phyloP scores from a whole-genome alignment of 2,797 vertebrate species.

The Miichthys miiuy region DNA sequence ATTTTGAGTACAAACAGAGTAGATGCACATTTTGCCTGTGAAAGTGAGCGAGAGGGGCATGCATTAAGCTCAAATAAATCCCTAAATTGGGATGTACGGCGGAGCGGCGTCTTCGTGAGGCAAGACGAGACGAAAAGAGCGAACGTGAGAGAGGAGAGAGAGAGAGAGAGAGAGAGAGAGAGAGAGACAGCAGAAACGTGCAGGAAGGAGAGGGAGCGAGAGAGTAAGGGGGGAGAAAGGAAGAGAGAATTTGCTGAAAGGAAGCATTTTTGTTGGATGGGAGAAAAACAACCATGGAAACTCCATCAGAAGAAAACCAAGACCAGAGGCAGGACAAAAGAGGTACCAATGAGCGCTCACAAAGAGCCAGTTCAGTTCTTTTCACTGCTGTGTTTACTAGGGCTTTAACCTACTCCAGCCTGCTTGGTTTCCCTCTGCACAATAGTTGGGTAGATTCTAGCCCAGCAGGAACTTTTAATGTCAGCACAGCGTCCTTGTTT shows the following conservation, averaged over 20 bases:
- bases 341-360: slow-evolving; percentile 88
- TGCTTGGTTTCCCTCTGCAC: slow-evolving; percentile 58
- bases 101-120: slow-evolving; percentile 81
- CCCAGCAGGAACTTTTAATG: slow-evolving; percentile 26
- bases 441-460: slow-evolving; percentile 47
- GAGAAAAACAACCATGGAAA: slow-evolving; percentile 96
- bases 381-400: slow-evolving; percentile 77
- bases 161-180: slow-evolving; percentile 50
- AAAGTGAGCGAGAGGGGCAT: slow-evolving; percentile 73
- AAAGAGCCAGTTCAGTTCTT: slow-evolving; percentile 89
- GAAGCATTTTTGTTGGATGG: slow-evolving; percentile 93
- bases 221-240: slow-evolving; percentile 64
- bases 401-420: slow-evolving; percentile 68
- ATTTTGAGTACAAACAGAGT: slow-evolving; percentile 49
- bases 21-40: slow-evolving; percentile 74
- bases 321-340: slow-evolving; percentile 94
- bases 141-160: slow-evolving; percentile 72
- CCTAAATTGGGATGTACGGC: slow-evolving; percentile 79
- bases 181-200: slow-evolving; percentile 77
- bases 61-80: slow-evolving; percentile 83
- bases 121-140: slow-evolving; percentile 71
- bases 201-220: slow-evolving; percentile 63
- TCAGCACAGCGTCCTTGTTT: slow-evolving; percentile 33
- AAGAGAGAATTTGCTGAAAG: slow-evolving; percentile 82
- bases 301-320: slow-evolving; percentile 91